Evolutionary conservation across 2,888 invertebrate genomes (phyloP), one percentile per base, ranked within the genome.

Genomic region (Pristionchus maxplancki): DNA sequence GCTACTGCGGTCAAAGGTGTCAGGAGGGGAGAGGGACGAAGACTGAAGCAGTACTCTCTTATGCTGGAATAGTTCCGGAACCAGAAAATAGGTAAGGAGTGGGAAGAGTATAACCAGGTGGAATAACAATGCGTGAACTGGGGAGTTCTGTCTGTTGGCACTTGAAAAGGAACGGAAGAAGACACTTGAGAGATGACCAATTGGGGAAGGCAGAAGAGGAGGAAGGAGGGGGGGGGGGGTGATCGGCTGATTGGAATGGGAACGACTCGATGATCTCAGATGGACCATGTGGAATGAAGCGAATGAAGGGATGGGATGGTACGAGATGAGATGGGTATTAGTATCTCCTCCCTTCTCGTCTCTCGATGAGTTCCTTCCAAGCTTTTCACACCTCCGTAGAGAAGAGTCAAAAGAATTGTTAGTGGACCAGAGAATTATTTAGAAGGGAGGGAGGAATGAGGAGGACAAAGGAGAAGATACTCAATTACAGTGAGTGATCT

Each of bases 361-460:
- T 78, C 71, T 71, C 28, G 64, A 31, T n/a, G 64, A 64, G 64
- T 71, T 71, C 71, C 44, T 78, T 44, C n/a, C 31, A 74, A 44
- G 78, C 44, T 44, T 78, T 78, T 78, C 78, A 78, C 78, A 78
- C 78, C 78, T 78, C 78, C 78, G 78, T 20, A 24, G 44, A 78
- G 78, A 48, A 13, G 78, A 78, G 78, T 78, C 78, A 78, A 78
- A 78, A 78, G 78, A 78, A 78, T 78, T 44, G 78, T 44, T 78
- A 78, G 78, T 40, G 11, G 78, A 78, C n/a, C 20, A 58, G 78
- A 48, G 78, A 44, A 78, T 78, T 34, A 78, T 78, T 78, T 48
- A 78, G 44, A 15, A 48, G 78, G 13, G 28, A 78, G 78, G 37
- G 78, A 44, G 44, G 78, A 78, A 78, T 78, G 28, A 48, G 44